phyloP scores from a whole-genome alignment of 2,113 vertebrate genomes.

The Sigmodon hispidus region DNA sequence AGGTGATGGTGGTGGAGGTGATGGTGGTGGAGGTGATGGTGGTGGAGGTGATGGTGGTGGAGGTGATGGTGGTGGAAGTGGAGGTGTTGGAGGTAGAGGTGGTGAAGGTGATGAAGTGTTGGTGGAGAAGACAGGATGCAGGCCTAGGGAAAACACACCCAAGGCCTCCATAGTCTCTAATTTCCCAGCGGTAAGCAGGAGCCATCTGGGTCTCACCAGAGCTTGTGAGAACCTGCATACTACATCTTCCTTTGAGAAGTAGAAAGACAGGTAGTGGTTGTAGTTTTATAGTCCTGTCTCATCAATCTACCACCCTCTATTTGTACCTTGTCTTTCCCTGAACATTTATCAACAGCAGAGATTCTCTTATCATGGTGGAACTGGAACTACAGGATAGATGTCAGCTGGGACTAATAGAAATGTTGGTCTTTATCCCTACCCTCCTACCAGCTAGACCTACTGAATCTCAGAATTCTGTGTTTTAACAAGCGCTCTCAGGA shows the following conservation, averaged over 20 bases:
- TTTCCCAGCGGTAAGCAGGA: background rate
- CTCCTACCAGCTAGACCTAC: no score
- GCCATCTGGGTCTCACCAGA: background rate
- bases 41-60: background rate
- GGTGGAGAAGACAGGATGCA: background rate
- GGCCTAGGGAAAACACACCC: background rate
- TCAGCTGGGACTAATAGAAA: background rate
- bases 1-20: background rate
- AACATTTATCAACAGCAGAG: background rate
- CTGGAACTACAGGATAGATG: background rate
- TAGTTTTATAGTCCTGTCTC: background rate
- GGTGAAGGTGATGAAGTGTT: background rate
- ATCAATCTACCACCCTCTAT: background rate
- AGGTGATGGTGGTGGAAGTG: background rate
- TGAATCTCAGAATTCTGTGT: background rate
- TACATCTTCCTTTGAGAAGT: background rate
- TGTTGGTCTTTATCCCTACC: background rate
- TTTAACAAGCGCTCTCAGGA: background rate
- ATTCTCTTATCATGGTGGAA: background rate
- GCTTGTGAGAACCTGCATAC: background rate
- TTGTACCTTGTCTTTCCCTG: background rate
- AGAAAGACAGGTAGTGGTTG: background rate
- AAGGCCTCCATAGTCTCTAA: no score
- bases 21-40: background rate
- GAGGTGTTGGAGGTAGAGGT: no score